Percentiles rank a stretch among this genome's conserved stretches.
Conservation (phyloP, 2,113 vertebrate species). For the Chitala chitala region DNA sequence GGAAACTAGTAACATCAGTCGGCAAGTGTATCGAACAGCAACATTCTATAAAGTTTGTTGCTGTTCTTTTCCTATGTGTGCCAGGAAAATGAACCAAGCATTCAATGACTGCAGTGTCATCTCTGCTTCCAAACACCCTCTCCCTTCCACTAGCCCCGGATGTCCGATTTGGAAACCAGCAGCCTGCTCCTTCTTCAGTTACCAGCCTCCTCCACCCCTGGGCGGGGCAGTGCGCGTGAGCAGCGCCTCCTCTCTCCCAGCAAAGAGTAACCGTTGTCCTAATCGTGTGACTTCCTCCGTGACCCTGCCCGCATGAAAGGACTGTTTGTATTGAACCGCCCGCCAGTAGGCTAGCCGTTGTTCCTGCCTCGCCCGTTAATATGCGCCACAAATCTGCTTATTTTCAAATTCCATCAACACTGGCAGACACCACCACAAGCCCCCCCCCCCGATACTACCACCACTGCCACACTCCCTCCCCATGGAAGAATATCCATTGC, state of each 20-base stretch:
- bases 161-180: background rate
- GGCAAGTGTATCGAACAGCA: background rate
- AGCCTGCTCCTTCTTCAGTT: background rate
- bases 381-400: slow-evolving; percentile 62
- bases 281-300: slow-evolving; percentile 35
- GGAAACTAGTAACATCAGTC: background rate
- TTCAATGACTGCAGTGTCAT: background rate
- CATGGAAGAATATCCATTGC: slow-evolving; percentile 44
- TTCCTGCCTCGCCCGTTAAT: slow-evolving; percentile 39
- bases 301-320: slow-evolving; percentile 37
- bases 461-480: slow-evolving; percentile 20
- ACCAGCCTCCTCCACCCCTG: background rate
- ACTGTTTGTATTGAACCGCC: slow-evolving; percentile 32
- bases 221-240: slow-evolving; percentile 39
- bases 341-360: slow-evolving; percentile 47
- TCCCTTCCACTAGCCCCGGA: background rate
- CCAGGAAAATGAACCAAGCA: background rate
- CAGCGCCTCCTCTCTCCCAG: background rate
- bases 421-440: slow-evolving; percentile 51
- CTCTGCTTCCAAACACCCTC: no score
- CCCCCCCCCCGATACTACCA: slow-evolving; percentile 25
- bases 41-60: no score
- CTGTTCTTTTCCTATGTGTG: background rate
- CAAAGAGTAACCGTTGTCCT: slow-evolving; percentile 25
- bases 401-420: slow-evolving; percentile 63